A percentile compares a stretch with the other conserved stretches of the same genome.
Evolutionary conservation across 1,140 invertebrate species (phyloP).

Genomic region (Zaprionus ghesquierei): DNA sequence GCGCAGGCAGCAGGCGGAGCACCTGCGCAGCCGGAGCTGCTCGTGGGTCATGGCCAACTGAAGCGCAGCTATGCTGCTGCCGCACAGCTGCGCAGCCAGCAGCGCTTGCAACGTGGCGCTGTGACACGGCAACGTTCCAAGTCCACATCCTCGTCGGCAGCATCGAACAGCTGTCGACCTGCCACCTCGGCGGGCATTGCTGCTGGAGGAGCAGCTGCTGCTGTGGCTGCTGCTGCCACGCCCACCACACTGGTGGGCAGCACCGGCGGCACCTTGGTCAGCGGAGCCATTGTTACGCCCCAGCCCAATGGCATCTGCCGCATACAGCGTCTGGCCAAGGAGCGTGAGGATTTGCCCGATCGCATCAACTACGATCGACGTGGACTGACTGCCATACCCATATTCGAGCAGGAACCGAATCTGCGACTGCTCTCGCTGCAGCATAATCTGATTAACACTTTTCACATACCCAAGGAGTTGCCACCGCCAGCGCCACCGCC

Average conservation of each 20-base stretch:
- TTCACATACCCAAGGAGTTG: conserved; percentile 84
- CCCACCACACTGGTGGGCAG: conserved; percentile 59
- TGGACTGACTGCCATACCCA: conserved; percentile 89
- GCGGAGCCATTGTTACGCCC: conserved; percentile 71
- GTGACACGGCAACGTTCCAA: conserved; percentile 70
- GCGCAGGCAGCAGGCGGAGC: conserved; percentile 1
- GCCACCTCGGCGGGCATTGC: conserved; percentile 20
- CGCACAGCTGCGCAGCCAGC: conserved; percentile 44
- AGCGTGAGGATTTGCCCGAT: conserved; percentile 90
- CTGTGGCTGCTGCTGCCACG: conserved; percentile 30
- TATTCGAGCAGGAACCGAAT: conserved; percentile 90
- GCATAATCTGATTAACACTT: conserved; percentile 93
- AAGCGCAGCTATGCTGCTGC: conserved; percentile 55
- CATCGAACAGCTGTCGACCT: conserved; percentile 63
- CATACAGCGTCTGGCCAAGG: conserved; percentile 86
- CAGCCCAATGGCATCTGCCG: conserved; percentile 83
- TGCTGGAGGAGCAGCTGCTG: background rate
- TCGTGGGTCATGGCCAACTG: conserved; percentile 46
- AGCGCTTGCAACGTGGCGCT: conserved; percentile 51
- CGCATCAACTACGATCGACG: conserved; percentile 90
- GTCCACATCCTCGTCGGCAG: conserved; percentile 74
- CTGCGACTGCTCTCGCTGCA: conserved; percentile 93
- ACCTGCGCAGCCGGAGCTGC: conserved; percentile 38
- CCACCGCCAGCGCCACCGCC: conserved; percentile 23
- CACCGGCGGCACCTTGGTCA: conserved; percentile 69